Evolutionary conservation across 1,140 invertebrate species (phyloP), one percentile per base, ranked within the genome.

Genomic region (Eumeta japonica): DNA sequence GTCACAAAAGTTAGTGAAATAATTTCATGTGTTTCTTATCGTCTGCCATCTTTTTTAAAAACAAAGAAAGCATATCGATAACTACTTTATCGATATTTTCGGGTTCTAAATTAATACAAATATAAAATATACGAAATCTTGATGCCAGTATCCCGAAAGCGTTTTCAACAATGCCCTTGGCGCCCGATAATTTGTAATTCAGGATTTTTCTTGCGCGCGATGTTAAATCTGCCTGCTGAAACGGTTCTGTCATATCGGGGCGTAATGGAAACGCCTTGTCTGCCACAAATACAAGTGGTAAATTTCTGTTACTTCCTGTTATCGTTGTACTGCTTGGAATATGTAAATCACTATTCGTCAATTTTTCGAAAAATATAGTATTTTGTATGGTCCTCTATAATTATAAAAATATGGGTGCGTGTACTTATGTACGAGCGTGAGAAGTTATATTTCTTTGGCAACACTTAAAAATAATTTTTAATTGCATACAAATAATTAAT

Each of bases 211-310:
- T 45, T 19, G 31, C 34, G n/a, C 13, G 10, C 7, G 3, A 28
- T 18, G 13, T 16, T 17, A 46, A 38, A 15, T 41, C 39, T 15
- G 30, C 28, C 28, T 38, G 35, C 13, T 28, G 35, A 42, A 20
- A 75, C 17, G 62, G 61, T 35, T 62, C 66, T 46, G 72, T 47
- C 28, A 75, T 37, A 37, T 67, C 43, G 3, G 32, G 11, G 10
- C 39, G 33, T 18, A 76, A 43, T 10, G 52, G 41, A 45, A 75
- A 76, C 10, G 61, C 61, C n/a, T 68, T 62, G 55, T 75, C 72
- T 12, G 45, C 65, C 9, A 75, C 44, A 50, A 75, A 54, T 41
- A 66, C 49, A 42, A 55, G 55, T 42, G 47, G 42, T 10, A 50
- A 32, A 20, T 42, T 35, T 43, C 43, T 15, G 15, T 9, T 44